Base-by-base conservation (phyloP, 2,888 invertebrate genomes). In the Sinotaia quadrata region DNA sequence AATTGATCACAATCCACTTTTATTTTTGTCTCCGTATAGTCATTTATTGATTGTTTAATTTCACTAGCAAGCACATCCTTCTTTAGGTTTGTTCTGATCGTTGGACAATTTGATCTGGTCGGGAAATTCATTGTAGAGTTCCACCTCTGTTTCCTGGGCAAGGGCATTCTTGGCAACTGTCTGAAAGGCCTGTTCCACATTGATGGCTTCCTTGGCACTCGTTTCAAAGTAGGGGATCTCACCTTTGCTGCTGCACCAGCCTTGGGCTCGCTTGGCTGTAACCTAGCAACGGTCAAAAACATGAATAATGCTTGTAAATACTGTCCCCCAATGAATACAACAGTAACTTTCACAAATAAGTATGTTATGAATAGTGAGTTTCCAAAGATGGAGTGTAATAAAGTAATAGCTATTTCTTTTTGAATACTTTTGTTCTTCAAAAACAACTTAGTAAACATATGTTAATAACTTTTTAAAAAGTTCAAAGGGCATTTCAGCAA, bases 171-270 rank as follows among this genome's bases (percentile, higher is more conserved):
- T 94, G 69, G 98, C 99, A 88, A 99, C 98, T 75, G 97, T 97
- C 90, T 97, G 95, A 91, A 99, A 99, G 81, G 99, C 99, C 89
- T 97, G 94, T 89, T 99, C 99, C 68, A 99, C 98, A 88, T 99
- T 99, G 80, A 97, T 93, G 71, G 97, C 98, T 89, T 99, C 99
- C 91, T 99, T 99, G 82, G 99, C 99, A 88, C 97, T 97, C 63
- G 99, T 99, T 91, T 99, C 99, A 88, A 97, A 99, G 89, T 98
- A 99, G 56, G 99, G 98, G 87, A 99, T 97, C 89, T 96, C 95
- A 89, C 98, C 98, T 91, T 99, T 99, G 83, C 94, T 93, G 88
- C 97, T 96, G 90, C 99, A 99, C 99, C 99, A 99, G 85, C 97
- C 96, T 88, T 98, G 97, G 61, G 98, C 88, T 66, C 89, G 78